phyloP scores from a whole-genome alignment of 2,888 invertebrate species.

The Rhaphigaster nebulosa region DNA sequence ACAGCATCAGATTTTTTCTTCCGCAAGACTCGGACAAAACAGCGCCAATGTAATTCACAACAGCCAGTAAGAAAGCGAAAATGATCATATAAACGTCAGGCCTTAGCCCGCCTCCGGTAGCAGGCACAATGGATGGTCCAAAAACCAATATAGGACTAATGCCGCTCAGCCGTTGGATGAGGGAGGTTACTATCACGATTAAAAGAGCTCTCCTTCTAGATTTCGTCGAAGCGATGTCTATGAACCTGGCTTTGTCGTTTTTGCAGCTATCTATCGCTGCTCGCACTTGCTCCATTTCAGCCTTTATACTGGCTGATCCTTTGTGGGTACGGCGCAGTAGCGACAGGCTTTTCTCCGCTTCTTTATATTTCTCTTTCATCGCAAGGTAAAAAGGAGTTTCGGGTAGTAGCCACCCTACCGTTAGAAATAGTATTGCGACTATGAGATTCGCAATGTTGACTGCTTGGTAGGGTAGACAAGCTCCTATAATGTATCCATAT shows the following conservation, averaged over 20 bases:
- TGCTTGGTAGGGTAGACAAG: conserved; percentile 59
- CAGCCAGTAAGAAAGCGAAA: conserved; percentile 62
- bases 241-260: conserved; percentile 69
- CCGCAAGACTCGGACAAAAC: conserved; percentile 64
- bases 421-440: conserved; percentile 71
- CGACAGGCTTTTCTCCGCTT: conserved; percentile 64
- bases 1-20: conserved; percentile 64
- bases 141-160: conserved; percentile 65
- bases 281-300: conserved; percentile 66
- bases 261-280: conserved; percentile 65
- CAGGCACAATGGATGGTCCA: conserved; percentile 64
- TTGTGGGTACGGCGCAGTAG: conserved; percentile 39
- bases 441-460: conserved; percentile 67
- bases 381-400: conserved; percentile 76
- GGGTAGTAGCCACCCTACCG: conserved; percentile 73
- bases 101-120: conserved; percentile 60
- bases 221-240: conserved; percentile 63
- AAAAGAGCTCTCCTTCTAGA: conserved; percentile 64
- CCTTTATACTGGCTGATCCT: conserved; percentile 58
- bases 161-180: conserved; percentile 64
- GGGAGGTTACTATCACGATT: conserved; percentile 62
- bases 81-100: conserved; percentile 63
- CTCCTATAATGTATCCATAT: conserved; percentile 64
- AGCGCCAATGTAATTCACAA: conserved; percentile 62
- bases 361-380: conserved; percentile 71